Percentiles rank a stretch among this genome's conserved stretches.
These are phyloP conservation scores for Chaenodraco wilsoni DNA, from an alignment of 2,797 vertebrate genomes.

Conservation along the genomic window DNA sequence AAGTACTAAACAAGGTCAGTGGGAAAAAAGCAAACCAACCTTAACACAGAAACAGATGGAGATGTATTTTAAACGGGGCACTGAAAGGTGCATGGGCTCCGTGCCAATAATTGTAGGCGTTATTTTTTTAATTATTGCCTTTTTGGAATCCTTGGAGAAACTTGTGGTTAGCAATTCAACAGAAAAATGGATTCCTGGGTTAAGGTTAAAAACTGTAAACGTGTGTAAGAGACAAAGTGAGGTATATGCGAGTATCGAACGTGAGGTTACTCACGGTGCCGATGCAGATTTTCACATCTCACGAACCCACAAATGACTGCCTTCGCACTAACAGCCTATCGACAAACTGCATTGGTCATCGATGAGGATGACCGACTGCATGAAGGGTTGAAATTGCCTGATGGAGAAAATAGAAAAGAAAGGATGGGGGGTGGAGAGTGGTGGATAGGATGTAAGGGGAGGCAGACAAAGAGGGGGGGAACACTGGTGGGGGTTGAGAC, in stretches of 20 bases:
- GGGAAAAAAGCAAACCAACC: slow-evolving; percentile 19
- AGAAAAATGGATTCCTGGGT: background rate
- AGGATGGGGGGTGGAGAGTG: slow-evolving; percentile 7
- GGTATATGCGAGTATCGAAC: slow-evolving; percentile 4
- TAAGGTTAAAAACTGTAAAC: background rate
- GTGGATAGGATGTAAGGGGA: slow-evolving; percentile 22
- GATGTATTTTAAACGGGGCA: slow-evolving; percentile 1
- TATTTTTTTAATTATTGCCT: slow-evolving; percentile 32
- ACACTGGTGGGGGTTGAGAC: slow-evolving; percentile 46
- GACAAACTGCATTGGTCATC: slow-evolving; percentile 68
- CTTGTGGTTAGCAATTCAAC: background rate
- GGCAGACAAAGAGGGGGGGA: slow-evolving; percentile 58
- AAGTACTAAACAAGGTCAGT: slow-evolving; percentile 26
- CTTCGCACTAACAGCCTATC: slow-evolving; percentile 76
- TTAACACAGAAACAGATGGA: slow-evolving; percentile 6
- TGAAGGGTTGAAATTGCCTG: slow-evolving; percentile 57
- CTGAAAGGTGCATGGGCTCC: background rate
- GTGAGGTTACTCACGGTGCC: slow-evolving; percentile 44
- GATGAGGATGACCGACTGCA: slow-evolving; percentile 29
- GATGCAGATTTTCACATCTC: slow-evolving; percentile 56
- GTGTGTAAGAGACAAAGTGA: background rate
- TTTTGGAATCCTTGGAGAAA: background rate
- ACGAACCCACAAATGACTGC: slow-evolving; percentile 78
- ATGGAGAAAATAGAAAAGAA: slow-evolving; percentile 52
- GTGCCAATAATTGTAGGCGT: slow-evolving; percentile 8